Percentiles rank a stretch among this genome's conserved stretches.
phyloP scores from a whole-genome alignment of 2,888 invertebrate genomes.

The Pomacea canaliculata region DNA sequence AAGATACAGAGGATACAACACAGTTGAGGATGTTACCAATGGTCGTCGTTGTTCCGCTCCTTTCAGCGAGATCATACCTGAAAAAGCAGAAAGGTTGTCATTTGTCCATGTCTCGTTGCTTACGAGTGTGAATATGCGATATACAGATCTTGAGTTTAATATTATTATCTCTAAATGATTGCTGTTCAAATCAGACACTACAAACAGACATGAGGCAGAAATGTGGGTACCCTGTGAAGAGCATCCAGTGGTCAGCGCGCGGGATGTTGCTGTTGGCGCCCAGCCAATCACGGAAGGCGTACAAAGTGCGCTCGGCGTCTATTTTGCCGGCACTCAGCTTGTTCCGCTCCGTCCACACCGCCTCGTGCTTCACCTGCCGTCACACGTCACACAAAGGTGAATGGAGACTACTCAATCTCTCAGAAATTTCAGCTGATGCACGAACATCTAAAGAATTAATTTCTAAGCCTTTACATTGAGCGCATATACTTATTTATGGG shows the following conservation, averaged over 20 bases:
- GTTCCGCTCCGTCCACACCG: conserved; percentile 28
- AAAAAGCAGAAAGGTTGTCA: neutral
- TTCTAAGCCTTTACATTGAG: neutral
- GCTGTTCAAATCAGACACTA: too few relatives aligned
- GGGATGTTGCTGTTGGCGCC: conserved; percentile 22
- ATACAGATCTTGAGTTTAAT: too few relatives aligned
- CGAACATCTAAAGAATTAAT: neutral
- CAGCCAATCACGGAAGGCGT: conserved; percentile 30
- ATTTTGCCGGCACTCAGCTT: conserved; percentile 2
- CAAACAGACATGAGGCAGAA: too few relatives aligned
- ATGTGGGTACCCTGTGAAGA: conserved; percentile 26
- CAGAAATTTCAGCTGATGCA: too few relatives aligned
- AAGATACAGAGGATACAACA: too few relatives aligned
- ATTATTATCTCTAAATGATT: too few relatives aligned
- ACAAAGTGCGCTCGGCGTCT: conserved; percentile 23
- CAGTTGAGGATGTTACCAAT: conserved; percentile 9
- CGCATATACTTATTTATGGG: too few relatives aligned
- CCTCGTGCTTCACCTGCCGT: conserved; percentile 17
- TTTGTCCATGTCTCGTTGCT: too few relatives aligned
- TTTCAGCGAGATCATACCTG: conserved; percentile 27
- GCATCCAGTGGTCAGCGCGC: conserved; percentile 30
- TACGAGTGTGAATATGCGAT: too few relatives aligned
- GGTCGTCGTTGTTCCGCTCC: conserved; percentile 15
- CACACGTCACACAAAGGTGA: too few relatives aligned
- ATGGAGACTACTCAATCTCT: neutral